Conservation (phyloP, 1,140 invertebrate genomes). For the Drosophila busckii region DNA sequence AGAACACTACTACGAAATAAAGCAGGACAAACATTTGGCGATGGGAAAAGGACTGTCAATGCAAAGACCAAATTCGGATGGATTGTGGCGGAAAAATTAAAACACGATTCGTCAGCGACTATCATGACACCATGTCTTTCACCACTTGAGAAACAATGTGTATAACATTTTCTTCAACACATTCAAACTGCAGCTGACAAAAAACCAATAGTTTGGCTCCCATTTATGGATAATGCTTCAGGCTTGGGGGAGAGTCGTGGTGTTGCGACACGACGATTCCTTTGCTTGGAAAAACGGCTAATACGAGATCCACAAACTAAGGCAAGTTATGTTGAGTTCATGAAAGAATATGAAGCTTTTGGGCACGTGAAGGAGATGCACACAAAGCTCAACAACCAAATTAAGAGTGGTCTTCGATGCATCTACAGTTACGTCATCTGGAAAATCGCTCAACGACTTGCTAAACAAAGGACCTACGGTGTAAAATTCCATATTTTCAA, state of each 20-base stretch:
- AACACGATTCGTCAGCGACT: not conserved
- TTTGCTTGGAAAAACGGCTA: not conserved
- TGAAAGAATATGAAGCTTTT: slow-evolving; percentile 58
- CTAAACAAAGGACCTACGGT: slow-evolving; percentile 69
- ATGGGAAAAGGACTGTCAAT: not conserved
- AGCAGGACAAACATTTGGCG: not conserved
- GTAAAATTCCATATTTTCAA: not conserved
- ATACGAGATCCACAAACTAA: no score
- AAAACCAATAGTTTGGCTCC: slow-evolving; percentile 1
- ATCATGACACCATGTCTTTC: not conserved
- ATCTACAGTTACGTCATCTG: slow-evolving; percentile 60
- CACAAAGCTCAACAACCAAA: slow-evolving; percentile 53
- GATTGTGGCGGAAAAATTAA: not conserved
- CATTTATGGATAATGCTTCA: not conserved
- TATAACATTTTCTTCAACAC: no score
- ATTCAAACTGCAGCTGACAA: no score
- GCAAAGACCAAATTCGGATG: not conserved
- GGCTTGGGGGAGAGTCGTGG: slow-evolving; percentile 1
- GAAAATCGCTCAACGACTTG: slow-evolving; percentile 79
- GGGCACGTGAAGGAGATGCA: slow-evolving; percentile 56
- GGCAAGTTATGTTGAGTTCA: slow-evolving; percentile 39
- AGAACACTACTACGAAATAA: no score
- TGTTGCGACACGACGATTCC: slow-evolving; percentile 1
- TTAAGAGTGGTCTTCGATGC: slow-evolving; percentile 77
- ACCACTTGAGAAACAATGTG: not conserved